phyloP scores from a whole-genome alignment of 2,888 invertebrate genomes.

The Rotaria magnacalcarata region DNA sequence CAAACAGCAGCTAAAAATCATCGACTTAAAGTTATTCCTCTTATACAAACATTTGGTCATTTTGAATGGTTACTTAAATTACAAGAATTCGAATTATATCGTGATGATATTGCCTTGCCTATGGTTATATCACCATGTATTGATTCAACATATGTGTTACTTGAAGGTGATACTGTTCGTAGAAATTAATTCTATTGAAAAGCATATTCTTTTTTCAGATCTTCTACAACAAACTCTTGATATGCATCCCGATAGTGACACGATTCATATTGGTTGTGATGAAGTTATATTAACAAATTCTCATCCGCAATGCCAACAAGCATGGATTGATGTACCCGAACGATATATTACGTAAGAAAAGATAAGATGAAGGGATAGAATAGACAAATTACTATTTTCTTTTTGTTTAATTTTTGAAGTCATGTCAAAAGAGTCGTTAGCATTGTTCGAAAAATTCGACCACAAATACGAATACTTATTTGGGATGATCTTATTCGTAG shows the following conservation, averaged over 20 bases:
- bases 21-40: slow-evolving; percentile 70
- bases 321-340: not conserved
- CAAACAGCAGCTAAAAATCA: slow-evolving; percentile 66
- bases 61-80: slow-evolving; percentile 75
- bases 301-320: slow-evolving; percentile 33
- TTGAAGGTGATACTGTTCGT: slow-evolving; percentile 44
- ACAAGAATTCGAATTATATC: slow-evolving; percentile 66
- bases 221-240: slow-evolving; percentile 71
- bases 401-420: not conserved
- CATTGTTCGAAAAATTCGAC: slow-evolving; percentile 65
- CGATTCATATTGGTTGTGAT: slow-evolving; percentile 76
- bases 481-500: slow-evolving; percentile 77
- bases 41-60: slow-evolving; percentile 79
- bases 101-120: slow-evolving; percentile 67
- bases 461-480: slow-evolving; percentile 66
- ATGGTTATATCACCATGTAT: slow-evolving; percentile 69
- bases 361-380: not conserved
- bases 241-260: slow-evolving; percentile 65
- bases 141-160: slow-evolving; percentile 50
- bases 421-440: slow-evolving; percentile 57
- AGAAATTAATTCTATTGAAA: slow-evolving; percentile 37
- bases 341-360: not conserved
- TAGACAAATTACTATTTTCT: not conserved
- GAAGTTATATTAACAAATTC: slow-evolving; percentile 61
- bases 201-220: slow-evolving; percentile 52